Conservation (phyloP, 2,797 vertebrate species). For the Platyrinchus mystaceus region DNA sequence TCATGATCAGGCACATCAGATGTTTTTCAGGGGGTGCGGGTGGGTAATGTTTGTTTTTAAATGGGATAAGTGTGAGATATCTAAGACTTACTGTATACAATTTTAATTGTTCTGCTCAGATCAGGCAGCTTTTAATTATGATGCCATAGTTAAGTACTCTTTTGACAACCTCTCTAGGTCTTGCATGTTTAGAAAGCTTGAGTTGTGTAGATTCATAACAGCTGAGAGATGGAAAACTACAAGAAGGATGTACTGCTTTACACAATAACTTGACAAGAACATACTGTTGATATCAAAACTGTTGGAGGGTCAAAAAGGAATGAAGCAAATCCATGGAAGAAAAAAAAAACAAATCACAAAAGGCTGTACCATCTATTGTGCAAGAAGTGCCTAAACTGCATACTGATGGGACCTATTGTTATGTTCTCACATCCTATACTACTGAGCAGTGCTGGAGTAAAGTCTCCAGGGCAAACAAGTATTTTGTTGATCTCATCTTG, state of each 20-base stretch:
- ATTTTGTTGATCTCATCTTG: not conserved
- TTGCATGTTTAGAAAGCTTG: not conserved
- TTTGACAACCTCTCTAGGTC: not conserved
- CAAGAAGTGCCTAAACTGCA: not conserved
- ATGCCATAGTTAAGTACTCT: not conserved
- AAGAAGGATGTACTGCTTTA: not conserved
- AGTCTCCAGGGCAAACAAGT: not conserved
- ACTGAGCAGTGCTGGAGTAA: not conserved
- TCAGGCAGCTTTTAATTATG: not conserved
- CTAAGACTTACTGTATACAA: not conserved
- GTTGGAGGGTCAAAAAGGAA: not conserved
- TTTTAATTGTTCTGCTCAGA: not conserved
- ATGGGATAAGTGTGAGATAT: no score
- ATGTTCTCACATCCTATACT: not conserved
- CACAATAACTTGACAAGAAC: not conserved
- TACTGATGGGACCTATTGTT: not conserved
- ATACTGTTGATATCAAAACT: not conserved
- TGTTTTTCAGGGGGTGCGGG: rapidly evolving
- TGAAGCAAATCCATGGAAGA: not conserved
- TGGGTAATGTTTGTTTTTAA: rapidly evolving
- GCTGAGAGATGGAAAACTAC: not conserved
- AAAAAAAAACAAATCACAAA: not conserved
- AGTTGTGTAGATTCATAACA: not conserved
- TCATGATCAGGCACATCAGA: not conserved
- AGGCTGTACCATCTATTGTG: rapidly evolving